A percentile compares a stretch with the other conserved stretches of the same genome.
Evolutionary conservation across 2,888 invertebrate species (phyloP).

Genomic region (Folsomia candida): DNA sequence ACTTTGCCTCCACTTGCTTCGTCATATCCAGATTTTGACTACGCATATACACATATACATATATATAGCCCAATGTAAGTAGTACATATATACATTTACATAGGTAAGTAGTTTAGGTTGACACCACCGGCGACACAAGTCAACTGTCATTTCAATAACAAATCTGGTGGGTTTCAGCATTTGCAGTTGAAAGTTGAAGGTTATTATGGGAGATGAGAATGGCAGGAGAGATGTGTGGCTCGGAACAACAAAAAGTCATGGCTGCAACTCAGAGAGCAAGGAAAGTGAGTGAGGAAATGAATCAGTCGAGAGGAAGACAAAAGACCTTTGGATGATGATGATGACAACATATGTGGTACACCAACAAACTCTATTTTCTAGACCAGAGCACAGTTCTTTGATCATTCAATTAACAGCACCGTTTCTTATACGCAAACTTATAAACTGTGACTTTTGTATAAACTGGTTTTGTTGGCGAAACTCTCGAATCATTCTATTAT

Average conservation of each 20-base stretch:
- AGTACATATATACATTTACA: background rate
- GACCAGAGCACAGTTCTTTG: constrained; percentile 16
- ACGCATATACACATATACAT: no score
- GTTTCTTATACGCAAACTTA: constrained; percentile 4
- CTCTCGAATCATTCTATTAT: background rate
- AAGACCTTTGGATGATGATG: constrained; percentile 20
- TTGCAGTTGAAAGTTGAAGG: no score
- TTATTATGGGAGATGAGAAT: no score
- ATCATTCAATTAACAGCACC: constrained; percentile 19
- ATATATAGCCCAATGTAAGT: background rate
- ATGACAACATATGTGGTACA: constrained; percentile 21
- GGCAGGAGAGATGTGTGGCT: background rate
- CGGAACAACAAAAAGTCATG: background rate
- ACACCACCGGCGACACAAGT: background rate
- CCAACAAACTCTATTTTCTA: constrained; percentile 9
- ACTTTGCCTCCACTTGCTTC: no score
- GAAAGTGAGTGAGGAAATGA: constrained; percentile 9
- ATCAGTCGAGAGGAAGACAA: constrained; percentile 18
- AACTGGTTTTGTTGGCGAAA: background rate
- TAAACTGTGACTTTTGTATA: background rate
- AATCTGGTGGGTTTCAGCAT: background rate
- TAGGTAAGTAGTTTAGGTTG: background rate
- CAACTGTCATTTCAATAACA: background rate
- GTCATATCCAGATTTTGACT: no score
- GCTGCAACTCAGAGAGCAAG: background rate